A percentile compares a stretch with the other conserved stretches of the same genome.
Conservation (phyloP, 1,140 invertebrate genomes). For the Meloidogyne floridensis region DNA sequence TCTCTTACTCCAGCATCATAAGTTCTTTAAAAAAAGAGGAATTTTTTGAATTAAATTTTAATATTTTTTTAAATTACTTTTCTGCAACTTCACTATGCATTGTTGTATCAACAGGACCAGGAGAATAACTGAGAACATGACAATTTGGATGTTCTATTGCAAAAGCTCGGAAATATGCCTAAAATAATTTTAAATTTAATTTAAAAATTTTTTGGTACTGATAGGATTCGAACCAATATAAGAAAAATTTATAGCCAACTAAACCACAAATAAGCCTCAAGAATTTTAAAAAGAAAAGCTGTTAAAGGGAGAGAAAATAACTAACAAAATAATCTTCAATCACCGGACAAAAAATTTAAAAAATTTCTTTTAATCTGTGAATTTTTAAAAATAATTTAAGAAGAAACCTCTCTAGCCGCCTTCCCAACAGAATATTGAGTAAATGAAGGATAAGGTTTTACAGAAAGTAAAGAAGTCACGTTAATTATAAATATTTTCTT, state of each 20-base stretch:
- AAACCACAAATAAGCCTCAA: too few relatives aligned
- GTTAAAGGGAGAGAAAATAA: too few relatives aligned
- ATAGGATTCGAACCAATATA: too few relatives aligned
- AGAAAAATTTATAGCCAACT: too few relatives aligned
- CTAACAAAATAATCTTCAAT: too few relatives aligned
- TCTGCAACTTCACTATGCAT: constrained; percentile 78
- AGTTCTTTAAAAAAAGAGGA: constrained; percentile 68
- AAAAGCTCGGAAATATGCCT: constrained; percentile 81
- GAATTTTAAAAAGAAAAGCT: too few relatives aligned
- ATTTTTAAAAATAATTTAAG: background rate
- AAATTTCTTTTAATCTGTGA: too few relatives aligned
- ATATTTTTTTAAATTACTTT: constrained; percentile 52
- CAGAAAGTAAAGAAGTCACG: constrained; percentile 80
- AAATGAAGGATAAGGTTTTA: constrained; percentile 79
- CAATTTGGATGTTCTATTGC: constrained; percentile 79
- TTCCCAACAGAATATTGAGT: constrained; percentile 69
- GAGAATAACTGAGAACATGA: constrained; percentile 84
- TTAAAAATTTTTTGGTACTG: too few relatives aligned
- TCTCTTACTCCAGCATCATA: constrained; percentile 65
- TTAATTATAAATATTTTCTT: constrained; percentile 75
- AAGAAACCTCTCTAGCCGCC: constrained; percentile 79
- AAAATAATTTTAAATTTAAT: background rate
- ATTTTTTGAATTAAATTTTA: background rate
- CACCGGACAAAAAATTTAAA: too few relatives aligned
- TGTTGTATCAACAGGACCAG: constrained; percentile 86